These are phyloP conservation scores for Picus viridis DNA, from an alignment of 2,797 vertebrate species.

Conservation along the genomic window DNA sequence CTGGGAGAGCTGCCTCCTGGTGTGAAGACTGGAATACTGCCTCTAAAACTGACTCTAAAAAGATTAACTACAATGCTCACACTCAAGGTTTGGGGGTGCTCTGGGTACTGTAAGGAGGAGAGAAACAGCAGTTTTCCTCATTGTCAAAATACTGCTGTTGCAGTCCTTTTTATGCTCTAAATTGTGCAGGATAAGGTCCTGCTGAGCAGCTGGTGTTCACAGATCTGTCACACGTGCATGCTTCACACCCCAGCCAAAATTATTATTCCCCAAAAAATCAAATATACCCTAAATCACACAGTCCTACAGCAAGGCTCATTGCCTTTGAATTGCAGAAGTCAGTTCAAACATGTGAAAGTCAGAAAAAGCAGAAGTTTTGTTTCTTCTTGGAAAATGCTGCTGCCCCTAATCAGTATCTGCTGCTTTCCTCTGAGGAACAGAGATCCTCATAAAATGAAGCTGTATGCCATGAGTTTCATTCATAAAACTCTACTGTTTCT, in stretches of 20 bases:
- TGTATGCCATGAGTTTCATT: neutral
- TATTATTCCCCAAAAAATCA: neutral
- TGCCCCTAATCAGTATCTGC: neutral
- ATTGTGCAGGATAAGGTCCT: fast-evolving
- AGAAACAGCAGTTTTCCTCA: neutral
- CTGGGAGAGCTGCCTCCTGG: neutral
- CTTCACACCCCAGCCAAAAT: neutral
- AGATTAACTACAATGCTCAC: neutral
- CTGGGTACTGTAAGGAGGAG: neutral
- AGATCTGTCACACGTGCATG: neutral
- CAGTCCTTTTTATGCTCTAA: neutral
- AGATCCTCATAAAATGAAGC: neutral
- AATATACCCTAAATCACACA: neutral
- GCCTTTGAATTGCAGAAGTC: neutral
- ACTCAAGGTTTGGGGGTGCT: neutral
- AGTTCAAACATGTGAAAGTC: neutral
- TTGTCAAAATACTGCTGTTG: neutral
- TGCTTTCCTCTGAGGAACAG: neutral
- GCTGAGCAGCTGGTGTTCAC: neutral
- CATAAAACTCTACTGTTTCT: neutral
- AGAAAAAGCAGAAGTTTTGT: neutral
- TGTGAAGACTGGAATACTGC: neutral
- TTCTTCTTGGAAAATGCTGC: neutral
- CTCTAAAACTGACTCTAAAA: neutral
- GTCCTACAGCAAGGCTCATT: neutral